phyloP scores from a whole-genome alignment of 2,888 invertebrate genomes.

The Torymus auratus region DNA sequence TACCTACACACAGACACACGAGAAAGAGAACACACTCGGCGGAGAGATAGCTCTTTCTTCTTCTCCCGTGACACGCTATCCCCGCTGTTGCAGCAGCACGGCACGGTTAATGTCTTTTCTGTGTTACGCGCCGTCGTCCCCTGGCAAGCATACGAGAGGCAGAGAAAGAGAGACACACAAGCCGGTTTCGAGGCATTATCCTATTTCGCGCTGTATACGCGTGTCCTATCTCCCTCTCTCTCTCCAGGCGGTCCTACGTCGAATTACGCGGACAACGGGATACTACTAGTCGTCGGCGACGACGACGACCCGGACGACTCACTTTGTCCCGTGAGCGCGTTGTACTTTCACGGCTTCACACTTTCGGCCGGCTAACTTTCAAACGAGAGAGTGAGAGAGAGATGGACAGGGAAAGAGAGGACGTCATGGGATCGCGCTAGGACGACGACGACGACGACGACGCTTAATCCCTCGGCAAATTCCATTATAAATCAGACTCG shows the following conservation, averaged over 20 bases:
- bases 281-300: conserved; percentile 21
- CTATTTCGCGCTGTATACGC: conserved; percentile 65
- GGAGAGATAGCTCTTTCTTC: conserved; percentile 49
- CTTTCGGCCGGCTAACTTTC: conserved; percentile 55
- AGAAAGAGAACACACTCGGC: not conserved
- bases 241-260: conserved; percentile 60
- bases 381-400: conserved; percentile 24
- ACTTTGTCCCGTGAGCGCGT: conserved; percentile 51
- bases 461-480: conserved; percentile 47
- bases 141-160: conserved; percentile 62
- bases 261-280: conserved; percentile 65
- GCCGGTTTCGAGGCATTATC: conserved; percentile 70
- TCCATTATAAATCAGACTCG: conserved; percentile 51
- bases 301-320: conserved; percentile 40
- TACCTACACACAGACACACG: not conserved
- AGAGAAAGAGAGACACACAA: conserved; percentile 55
- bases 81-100: conserved; percentile 62
- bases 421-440: not conserved
- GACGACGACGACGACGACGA: not conserved
- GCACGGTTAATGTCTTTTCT: conserved; percentile 76
- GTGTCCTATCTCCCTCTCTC: conserved; percentile 2
- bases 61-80: conserved; percentile 60
- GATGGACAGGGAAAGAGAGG: not conserved
- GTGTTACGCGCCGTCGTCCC: conserved; percentile 73
- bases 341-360: conserved; percentile 58